A percentile compares a stretch with the other conserved stretches of the same genome.
phyloP scores from a whole-genome alignment of 1,140 invertebrate species.

The Hesperophylax magnus region DNA sequence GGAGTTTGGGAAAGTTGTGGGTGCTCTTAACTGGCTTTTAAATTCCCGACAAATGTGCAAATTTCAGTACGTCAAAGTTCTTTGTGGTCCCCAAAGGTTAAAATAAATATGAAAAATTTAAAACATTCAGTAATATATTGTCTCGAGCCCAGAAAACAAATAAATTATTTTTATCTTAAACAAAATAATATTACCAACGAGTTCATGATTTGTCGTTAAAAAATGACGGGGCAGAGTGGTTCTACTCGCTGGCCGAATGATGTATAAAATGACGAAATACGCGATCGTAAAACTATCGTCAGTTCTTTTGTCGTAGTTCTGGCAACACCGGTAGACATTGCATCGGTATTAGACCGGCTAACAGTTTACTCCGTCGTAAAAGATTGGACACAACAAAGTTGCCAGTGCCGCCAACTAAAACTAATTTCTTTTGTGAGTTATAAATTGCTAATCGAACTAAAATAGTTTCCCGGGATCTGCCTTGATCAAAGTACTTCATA shows the following conservation, averaged over 20 bases:
- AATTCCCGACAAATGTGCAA: no score
- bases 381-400: background rate
- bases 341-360: background rate
- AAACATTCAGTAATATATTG: no score
- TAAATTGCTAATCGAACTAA: constrained; percentile 29
- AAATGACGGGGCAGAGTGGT: no score
- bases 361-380: constrained; percentile 13
- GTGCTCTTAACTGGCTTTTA: no score
- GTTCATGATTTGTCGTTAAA: no score
- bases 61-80: no score
- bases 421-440: background rate
- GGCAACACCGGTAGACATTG: background rate
- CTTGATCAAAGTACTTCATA: background rate
- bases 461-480: constrained; percentile 27
- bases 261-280: background rate
- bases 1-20: no score
- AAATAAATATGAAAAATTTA: no score
- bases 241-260: background rate
- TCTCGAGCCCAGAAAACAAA: no score
- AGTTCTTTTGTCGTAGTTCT: background rate
- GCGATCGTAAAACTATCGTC: background rate
- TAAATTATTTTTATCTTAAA: no score
- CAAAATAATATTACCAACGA: no score
- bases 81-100: no score
- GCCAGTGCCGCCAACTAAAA: constrained; percentile 11